A percentile compares a stretch with the other conserved stretches of the same genome.
phyloP scores from a whole-genome alignment of 2,888 invertebrate genomes.

The Torymus tubicola region DNA sequence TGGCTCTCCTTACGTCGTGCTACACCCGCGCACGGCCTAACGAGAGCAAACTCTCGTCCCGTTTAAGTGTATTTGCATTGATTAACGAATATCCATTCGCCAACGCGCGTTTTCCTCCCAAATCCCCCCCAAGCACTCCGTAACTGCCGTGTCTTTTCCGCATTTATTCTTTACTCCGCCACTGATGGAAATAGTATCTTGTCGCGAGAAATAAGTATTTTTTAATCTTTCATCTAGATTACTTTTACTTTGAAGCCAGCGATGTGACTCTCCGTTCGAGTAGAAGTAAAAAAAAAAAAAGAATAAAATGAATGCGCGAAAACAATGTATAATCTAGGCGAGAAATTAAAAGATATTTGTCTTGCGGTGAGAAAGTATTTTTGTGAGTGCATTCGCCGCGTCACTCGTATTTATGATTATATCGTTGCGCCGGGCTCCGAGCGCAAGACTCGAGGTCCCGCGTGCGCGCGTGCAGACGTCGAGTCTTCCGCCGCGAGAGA shows the following conservation, averaged over 20 bases:
- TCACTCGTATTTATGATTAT: slow-evolving; percentile 10
- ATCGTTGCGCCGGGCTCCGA: slow-evolving; percentile 21
- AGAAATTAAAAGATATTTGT: slow-evolving; percentile 38
- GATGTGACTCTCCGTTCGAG: slow-evolving; percentile 16
- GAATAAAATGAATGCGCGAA: no score
- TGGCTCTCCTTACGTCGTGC: slow-evolving; percentile 22
- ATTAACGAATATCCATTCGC: slow-evolving; percentile 4
- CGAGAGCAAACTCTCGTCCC: slow-evolving; percentile 20
- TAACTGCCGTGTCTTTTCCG: background rate
- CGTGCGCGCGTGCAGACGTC: background rate
- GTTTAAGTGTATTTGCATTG: slow-evolving; percentile 17
- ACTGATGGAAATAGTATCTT: slow-evolving; percentile 38
- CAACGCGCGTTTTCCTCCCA: slow-evolving; percentile 13
- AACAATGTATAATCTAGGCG: slow-evolving; percentile 29
- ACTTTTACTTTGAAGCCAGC: slow-evolving; percentile 30
- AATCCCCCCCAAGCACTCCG: background rate
- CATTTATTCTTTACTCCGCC: background rate
- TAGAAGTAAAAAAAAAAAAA: slow-evolving; percentile 2
- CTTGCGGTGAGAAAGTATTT: slow-evolving; percentile 52
- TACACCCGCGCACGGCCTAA: slow-evolving; percentile 8
- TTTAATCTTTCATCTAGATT: slow-evolving; percentile 50
- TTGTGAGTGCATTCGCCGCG: slow-evolving; percentile 50
- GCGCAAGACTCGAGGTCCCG: slow-evolving; percentile 26
- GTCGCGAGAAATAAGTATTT: slow-evolving; percentile 9
- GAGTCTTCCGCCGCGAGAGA: slow-evolving; percentile 20